Base-by-base conservation (phyloP, 2,797 vertebrate genomes). In the Phyllotis vaccarum region DNA sequence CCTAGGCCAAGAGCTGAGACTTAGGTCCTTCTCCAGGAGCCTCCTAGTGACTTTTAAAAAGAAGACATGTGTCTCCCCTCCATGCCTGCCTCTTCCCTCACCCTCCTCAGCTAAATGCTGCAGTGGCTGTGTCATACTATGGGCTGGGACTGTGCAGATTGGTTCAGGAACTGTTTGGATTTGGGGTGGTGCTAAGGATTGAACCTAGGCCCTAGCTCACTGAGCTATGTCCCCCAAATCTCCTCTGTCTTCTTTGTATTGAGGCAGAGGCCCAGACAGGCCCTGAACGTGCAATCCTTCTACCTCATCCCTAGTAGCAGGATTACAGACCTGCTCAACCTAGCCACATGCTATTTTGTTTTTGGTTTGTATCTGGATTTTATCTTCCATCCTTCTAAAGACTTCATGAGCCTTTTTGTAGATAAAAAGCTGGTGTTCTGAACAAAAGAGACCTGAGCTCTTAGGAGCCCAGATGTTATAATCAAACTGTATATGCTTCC, bases 11-110 rank as follows among this genome's bases (percentile, higher is more conserved):
- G 74, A 17, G 76, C 49, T 22, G 3, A 9, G 9, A 60, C 79
- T 37, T 54, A 46, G 37, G 13, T 78, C 79, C 60, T 81, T 95
- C 95, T 97, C 95, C 49, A 74, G 10, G 0, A 0, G 7, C 89
- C 95, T 90, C 91, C 93, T 0, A 0, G 78, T 56, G 86, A 96
- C 86, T 95, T 96, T 93, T 74, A 86, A 92, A 96, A 95, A 96
- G 94, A 86, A 0, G 7, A 68, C 21, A 0, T 0, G 0, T 96
- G 93, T 82, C 96, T 43, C 1, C 64, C 52, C 85, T 79, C 56
- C 78, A 68, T 58, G 70, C 68, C 21, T 2, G 52, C 76, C 81
- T 17, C 7, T 37, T 40, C 37, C 54, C 79, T 0, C 1, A 49
- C 94, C 37, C 10, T 95, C 70, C 56, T 93, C 0, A 0, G 72